Percentiles rank a stretch among this genome's conserved stretches.
phyloP scores from a whole-genome alignment of 2,888 invertebrate species.

The Amphipyra berbera region DNA sequence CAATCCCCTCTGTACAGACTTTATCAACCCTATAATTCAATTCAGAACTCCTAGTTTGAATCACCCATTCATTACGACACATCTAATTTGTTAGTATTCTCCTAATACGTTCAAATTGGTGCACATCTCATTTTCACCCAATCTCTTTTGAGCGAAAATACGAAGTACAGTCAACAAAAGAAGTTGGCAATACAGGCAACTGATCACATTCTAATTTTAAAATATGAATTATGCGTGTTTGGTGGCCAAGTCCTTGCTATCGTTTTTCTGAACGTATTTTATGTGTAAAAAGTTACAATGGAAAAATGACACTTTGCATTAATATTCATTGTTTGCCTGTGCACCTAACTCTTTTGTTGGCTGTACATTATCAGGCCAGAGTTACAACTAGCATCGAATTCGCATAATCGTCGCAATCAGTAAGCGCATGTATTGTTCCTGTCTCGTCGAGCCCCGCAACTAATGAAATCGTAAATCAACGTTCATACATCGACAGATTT shows the following conservation, averaged over 20 bases:
- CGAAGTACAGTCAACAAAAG: conserved; percentile 7
- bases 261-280: too few species aligned
- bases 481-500: conserved; percentile 81
- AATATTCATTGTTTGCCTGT: too few species aligned
- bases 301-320: too few species aligned
- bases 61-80: conserved; percentile 31
- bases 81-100: conserved; percentile 48
- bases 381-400: conserved; percentile 30
- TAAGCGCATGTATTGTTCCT: conserved; percentile 67
- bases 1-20: too few species aligned
- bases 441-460: conserved; percentile 73
- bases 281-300: too few species aligned
- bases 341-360: too few species aligned
- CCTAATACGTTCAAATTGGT: conserved; percentile 36
- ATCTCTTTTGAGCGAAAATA: conserved; percentile 31
- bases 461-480: conserved; percentile 88
- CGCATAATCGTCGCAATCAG: conserved; percentile 74
- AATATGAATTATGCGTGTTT: too few species aligned
- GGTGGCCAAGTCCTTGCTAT: too few species aligned
- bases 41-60: conserved; percentile 29
- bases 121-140: conserved; percentile 50
- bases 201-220: too few species aligned
- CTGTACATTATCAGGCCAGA: conserved; percentile 18
- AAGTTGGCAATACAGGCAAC: too few species aligned
- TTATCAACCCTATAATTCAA: conserved; percentile 27